Base-by-base conservation (phyloP, 2,888 invertebrate species). In the Fragum fragum region DNA sequence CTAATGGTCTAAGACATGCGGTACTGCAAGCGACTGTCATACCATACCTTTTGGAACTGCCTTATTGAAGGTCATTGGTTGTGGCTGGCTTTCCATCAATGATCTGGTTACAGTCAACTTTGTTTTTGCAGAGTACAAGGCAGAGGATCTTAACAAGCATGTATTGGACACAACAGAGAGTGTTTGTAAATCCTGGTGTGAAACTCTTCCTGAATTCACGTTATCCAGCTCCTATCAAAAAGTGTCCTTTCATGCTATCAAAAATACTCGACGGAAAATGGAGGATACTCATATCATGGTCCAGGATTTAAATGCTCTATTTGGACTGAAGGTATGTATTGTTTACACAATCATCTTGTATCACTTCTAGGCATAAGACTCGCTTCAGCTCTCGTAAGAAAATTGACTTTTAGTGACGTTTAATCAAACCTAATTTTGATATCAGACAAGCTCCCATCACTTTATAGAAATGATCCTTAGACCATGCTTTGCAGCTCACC, bases 281-380 rank as follows among this genome's bases (percentile, higher is more conserved):
- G 99, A 99, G 95, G 99, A 99, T 94, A 95, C 98, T 68, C 97
- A 98, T 93, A 96, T 97, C 3, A 96, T 97, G 91, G 96, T 98
- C 80, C 97, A 97, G 70, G 97, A 98, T 93, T 96, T 98, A 90
- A 97, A 98, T 94, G 81, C 96, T 26, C 96, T 98, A 88, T 98
- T 97, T 95, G 96, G 96, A 91, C 95, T 97, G 89, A 96, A 97
- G 96, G 97, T 97, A 93, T 92, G 86, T 42, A 1, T 1, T n/a
- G n/a, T 70, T 39, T 29, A 36, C 32, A 3, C 9, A 3, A 36
- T 36, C 32, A 36, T 36, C n/a, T n/a, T n/a, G n/a, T n/a, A n/a
- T n/a, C n/a, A n/a, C n/a, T n/a, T n/a, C n/a, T n/a, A n/a, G n/a
- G n/a, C n/a, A n/a, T n/a, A n/a, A n/a, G n/a, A n/a, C n/a, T n/a